phyloP scores from a whole-genome alignment of 2,113 vertebrate genomes.

The Anser cygnoides region DNA sequence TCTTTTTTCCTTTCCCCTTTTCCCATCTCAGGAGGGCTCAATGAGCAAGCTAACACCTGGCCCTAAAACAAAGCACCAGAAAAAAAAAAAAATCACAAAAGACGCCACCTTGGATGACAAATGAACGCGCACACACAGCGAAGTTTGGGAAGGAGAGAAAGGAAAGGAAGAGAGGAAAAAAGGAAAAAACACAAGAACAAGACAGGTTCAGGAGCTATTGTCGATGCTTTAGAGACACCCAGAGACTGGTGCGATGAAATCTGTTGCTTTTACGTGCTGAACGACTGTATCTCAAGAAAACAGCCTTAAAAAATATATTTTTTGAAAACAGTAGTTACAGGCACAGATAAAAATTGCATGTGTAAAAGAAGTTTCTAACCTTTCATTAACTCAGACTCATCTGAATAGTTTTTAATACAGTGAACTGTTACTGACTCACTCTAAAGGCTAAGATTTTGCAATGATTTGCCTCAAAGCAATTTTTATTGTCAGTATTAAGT shows the following conservation, averaged over 20 bases:
- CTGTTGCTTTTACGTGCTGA: not conserved
- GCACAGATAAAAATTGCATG: not conserved
- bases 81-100: not conserved
- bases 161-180: not conserved
- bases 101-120: accelerated
- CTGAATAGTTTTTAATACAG: slow-evolving; percentile 33
- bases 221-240: not conserved
- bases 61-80: not conserved
- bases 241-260: not conserved
- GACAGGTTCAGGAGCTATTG: not conserved
- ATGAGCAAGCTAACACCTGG: not conserved
- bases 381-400: slow-evolving; percentile 27
- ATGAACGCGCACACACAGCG: not conserved
- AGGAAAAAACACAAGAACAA: not conserved
- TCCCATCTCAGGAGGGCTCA: not conserved
- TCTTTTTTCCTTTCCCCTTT: not conserved
- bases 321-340: not conserved
- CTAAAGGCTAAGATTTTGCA: slow-evolving; percentile 11
- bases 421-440: not conserved
- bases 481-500: slow-evolving; percentile 33
- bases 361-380: not conserved
- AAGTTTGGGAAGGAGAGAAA: not conserved
- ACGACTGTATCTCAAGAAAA: not conserved
- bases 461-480: not conserved
- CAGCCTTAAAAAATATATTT: not conserved